These are phyloP conservation scores for Diaprepes abbreviatus DNA, from an alignment of 2,888 invertebrate genomes.

Conservation along the genomic window DNA sequence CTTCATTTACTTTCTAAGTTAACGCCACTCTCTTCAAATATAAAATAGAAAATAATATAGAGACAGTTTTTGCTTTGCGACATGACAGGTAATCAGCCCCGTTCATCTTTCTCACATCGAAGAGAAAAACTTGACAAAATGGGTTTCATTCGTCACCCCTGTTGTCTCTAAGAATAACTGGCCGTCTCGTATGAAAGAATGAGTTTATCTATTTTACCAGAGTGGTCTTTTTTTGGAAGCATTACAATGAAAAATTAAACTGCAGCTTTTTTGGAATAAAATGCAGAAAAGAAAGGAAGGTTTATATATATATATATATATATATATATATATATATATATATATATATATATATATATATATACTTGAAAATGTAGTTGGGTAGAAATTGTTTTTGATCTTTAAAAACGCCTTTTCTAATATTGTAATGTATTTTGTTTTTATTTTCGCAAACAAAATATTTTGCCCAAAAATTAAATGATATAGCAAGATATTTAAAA, in stretches of 20 bases:
- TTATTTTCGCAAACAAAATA: no score
- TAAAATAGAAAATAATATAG: conserved; percentile 10
- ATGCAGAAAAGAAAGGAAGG: no score
- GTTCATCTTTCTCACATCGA: conserved; percentile 10
- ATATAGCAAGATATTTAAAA: no score
- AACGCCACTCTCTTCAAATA: neutral
- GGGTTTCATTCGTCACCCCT: conserved; percentile 1
- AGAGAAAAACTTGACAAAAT: conserved; percentile 7
- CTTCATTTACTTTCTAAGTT: neutral
- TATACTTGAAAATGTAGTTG: no score
- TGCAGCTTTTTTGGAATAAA: neutral
- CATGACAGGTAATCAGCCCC: conserved; percentile 11
- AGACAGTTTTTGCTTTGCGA: conserved; percentile 11
- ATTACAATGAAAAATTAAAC: neutral
- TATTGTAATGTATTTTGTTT: no score
- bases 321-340: no score
- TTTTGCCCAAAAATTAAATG: no score
- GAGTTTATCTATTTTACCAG: neutral
- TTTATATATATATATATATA: no score
- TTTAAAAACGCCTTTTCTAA: no score
- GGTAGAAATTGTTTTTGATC: no score
- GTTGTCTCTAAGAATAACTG: neutral
- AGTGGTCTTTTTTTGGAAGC: neutral
- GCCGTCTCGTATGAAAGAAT: neutral
- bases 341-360: no score